Conservation (phyloP, 2,113 vertebrate species). For the Protobothrops mucrosquamatus region DNA sequence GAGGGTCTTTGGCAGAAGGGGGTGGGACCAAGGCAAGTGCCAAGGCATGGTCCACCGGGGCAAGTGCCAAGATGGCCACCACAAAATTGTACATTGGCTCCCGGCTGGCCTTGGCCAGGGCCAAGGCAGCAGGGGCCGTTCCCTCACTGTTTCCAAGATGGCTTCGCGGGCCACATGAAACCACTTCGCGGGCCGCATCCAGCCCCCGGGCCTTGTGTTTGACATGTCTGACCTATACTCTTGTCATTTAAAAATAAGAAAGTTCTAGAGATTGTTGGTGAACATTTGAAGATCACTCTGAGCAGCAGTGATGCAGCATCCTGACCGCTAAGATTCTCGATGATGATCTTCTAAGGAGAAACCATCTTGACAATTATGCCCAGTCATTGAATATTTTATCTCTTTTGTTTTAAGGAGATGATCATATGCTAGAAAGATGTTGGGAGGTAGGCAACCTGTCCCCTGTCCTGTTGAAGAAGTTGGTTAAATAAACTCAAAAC, state of each 20-base stretch:
- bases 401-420: slow-evolving; percentile 16
- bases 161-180: too few relatives aligned
- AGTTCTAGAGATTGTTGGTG: slow-evolving; percentile 64
- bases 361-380: slow-evolving; percentile 8
- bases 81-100: too few relatives aligned
- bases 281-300: slow-evolving; percentile 64
- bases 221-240: slow-evolving; percentile 63
- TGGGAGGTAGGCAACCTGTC: too few relatives aligned
- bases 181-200: too few relatives aligned
- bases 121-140: too few relatives aligned
- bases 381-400: slow-evolving; percentile 42
- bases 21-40: too few relatives aligned
- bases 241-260: slow-evolving; percentile 70
- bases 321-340: slow-evolving; percentile 60
- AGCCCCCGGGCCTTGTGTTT: too few relatives aligned
- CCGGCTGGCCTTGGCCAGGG: too few relatives aligned
- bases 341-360: slow-evolving; percentile 69
- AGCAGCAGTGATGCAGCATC: slow-evolving; percentile 52
- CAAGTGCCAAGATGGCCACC: too few relatives aligned
- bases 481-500: slow-evolving; percentile 11
- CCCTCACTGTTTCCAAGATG: too few relatives aligned
- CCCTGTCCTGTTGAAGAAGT: slow-evolving; percentile 13
- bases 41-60: too few relatives aligned
- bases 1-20: too few relatives aligned
- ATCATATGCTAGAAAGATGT: neutral